Conservation (phyloP, 2,113 vertebrate species). For the Urocynchramus pylzowi region DNA sequence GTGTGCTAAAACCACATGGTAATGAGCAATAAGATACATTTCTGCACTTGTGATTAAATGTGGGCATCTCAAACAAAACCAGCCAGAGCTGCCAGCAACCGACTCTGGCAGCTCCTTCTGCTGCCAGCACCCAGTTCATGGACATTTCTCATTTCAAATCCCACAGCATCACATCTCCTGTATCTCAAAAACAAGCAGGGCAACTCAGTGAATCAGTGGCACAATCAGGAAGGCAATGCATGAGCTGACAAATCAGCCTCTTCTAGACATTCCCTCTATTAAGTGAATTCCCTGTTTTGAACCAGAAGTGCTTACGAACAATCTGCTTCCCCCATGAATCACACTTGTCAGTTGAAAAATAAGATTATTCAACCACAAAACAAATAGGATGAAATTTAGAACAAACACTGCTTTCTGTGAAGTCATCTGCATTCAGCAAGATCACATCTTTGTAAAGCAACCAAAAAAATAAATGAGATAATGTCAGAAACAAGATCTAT, state of each 20-base stretch:
- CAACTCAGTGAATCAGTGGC: neutral
- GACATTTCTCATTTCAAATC: neutral
- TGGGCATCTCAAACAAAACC: neutral
- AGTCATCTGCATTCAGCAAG: neutral
- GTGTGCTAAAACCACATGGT: neutral
- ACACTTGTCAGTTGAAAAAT: conserved; percentile 20
- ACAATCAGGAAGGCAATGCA: neutral
- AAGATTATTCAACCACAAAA: conserved; percentile 44
- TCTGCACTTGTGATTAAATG: neutral
- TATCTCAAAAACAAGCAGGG: neutral
- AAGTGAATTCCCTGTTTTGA: neutral
- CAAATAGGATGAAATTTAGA: conserved; percentile 7
- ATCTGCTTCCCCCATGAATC: conserved; percentile 8
- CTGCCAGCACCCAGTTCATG: neutral
- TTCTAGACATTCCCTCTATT: neutral
- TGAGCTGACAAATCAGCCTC: neutral
- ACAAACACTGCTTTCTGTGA: neutral
- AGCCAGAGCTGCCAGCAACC: neutral
- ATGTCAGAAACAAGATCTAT: neutral
- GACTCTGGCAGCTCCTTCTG: neutral
- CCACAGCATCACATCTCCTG: neutral
- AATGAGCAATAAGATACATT: neutral
- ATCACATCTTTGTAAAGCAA: neutral
- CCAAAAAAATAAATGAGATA: neutral
- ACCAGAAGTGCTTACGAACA: neutral